Evolutionary conservation across 2,888 invertebrate genomes (phyloP), one percentile per base, ranked within the genome.

Genomic region (Leucania comma): DNA sequence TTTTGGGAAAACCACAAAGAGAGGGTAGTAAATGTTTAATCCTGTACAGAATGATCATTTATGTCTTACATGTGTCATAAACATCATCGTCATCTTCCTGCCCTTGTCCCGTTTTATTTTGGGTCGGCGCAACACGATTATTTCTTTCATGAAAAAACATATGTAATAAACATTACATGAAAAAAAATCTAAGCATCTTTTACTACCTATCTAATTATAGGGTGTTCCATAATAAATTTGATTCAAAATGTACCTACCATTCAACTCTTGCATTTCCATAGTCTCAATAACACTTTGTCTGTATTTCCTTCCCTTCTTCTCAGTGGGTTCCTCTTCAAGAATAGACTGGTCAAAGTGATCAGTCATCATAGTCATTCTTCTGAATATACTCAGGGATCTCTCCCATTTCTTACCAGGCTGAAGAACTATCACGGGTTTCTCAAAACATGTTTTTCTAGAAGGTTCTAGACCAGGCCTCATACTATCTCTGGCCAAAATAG

Each of bases 341-440:
- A 96, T 85, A 4, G 94, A 92, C 65, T 90, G 87, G 83, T 95
- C 90, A 80, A 91, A 92, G 80, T 89, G 83, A 86, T 95, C 90
- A 73, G 88, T 92, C 89, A 90, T 94, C 86, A 90, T 93, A 68
- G 93, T 96, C 88, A 96, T 93, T 85, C 95, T 94, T 79, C 94
- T 96, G 85, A 97, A 96, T 74, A 96, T 96, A 75, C 96, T 96
- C 8, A 97, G 87, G 0, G 97, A 97, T 85, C 97, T 96, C 61
- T 97, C 96, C 97, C 97, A 98, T 87, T 96, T 95, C 87, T 97
- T 98, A 0, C 97, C 97, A 17, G 97, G 97, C 81, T 96, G 96
- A 3, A 97, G 89, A 17, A 96, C 91, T 80, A 97, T 93, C 3
- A 82, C 86, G 60, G 89, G 89, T 83, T 91, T 93, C 35, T 90